Evolutionary conservation across 2,888 invertebrate species (phyloP).

Genomic region (Myopa tessellatipennis): DNA sequence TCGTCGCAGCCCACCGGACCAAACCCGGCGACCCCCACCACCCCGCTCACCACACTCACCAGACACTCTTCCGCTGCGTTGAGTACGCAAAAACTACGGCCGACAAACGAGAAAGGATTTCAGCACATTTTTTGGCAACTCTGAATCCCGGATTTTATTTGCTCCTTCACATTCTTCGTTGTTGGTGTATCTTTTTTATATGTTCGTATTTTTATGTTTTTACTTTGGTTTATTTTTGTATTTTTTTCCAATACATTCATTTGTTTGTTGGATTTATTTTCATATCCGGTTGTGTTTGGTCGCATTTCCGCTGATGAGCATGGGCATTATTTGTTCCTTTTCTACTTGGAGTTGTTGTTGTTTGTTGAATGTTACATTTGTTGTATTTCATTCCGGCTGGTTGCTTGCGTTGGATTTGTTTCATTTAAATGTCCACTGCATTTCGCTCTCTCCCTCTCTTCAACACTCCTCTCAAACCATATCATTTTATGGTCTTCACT

Average conservation of each 20-base stretch:
- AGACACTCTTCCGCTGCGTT: slow-evolving; percentile 25
- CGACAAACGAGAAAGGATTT: slow-evolving; percentile 34
- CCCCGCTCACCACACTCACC: slow-evolving; percentile 12
- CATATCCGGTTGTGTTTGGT: slow-evolving; percentile 59
- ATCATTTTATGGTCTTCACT: too few species aligned
- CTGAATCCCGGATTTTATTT: too few species aligned
- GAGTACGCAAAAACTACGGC: slow-evolving; percentile 30
- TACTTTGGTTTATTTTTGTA: not conserved
- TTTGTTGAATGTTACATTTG: not conserved
- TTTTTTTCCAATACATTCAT: slow-evolving; percentile 13
- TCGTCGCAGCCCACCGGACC: slow-evolving; percentile 3
- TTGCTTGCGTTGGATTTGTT: slow-evolving; percentile 6
- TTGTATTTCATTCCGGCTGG: not conserved
- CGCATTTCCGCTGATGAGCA: slow-evolving; percentile 57
- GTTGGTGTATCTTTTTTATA: not conserved
- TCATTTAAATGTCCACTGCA: not conserved
- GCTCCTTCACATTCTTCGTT: not conserved
- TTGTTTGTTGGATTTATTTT: slow-evolving; percentile 48
- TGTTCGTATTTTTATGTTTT: slow-evolving; percentile 7
- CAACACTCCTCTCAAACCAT: too few species aligned
- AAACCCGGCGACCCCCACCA: slow-evolving; percentile 31
- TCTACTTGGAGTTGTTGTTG: not conserved
- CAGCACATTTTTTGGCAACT: slow-evolving; percentile 32
- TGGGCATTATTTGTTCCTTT: not conserved
- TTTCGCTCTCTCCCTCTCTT: too few species aligned